Conservation (phyloP, 2,888 invertebrate genomes). For the Drosophila macrospina region DNA sequence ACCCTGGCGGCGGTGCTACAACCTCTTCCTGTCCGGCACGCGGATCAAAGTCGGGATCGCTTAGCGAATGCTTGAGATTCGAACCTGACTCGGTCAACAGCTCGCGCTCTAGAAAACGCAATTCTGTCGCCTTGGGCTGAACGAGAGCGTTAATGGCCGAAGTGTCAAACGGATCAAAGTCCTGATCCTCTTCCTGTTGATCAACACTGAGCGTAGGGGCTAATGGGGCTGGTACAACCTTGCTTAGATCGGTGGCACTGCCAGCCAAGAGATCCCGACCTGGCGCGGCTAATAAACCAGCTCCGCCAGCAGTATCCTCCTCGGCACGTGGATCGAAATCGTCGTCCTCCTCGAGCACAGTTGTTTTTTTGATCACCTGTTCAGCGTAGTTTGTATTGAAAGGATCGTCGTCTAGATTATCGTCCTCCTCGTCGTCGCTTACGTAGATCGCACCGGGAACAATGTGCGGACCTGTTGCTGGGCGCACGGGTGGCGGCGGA, state of each 20-base stretch:
- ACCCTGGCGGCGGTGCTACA: conserved; percentile 29
- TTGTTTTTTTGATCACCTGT: conserved; percentile 88
- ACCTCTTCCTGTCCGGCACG: conserved; percentile 87
- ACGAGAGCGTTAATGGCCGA: conserved; percentile 90
- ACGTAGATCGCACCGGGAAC: conserved; percentile 79
- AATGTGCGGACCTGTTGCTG: conserved; percentile 82
- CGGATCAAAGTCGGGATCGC: conserved; percentile 94
- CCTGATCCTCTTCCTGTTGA: conserved; percentile 79
- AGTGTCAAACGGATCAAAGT: conserved; percentile 94
- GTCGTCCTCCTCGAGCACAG: conserved; percentile 83
- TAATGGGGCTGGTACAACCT: conserved; percentile 89
- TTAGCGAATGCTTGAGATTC: conserved; percentile 86
- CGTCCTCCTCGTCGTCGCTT: conserved; percentile 87
- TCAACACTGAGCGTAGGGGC: conserved; percentile 87
- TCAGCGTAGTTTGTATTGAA: conserved; percentile 94
- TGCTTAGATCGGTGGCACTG: conserved; percentile 91
- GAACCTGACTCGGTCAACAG: conserved; percentile 87
- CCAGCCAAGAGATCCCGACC: conserved; percentile 90
- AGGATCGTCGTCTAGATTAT: conserved; percentile 88
- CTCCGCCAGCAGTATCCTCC: conserved; percentile 83
- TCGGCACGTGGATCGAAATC: conserved; percentile 89
- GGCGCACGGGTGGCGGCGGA: conserved; percentile 84
- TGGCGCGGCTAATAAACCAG: conserved; percentile 61
- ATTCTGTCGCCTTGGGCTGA: conserved; percentile 91
- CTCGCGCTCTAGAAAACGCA: conserved; percentile 92